Conservation (phyloP, 1,140 invertebrate species). For the Asbolus verrucosus region DNA sequence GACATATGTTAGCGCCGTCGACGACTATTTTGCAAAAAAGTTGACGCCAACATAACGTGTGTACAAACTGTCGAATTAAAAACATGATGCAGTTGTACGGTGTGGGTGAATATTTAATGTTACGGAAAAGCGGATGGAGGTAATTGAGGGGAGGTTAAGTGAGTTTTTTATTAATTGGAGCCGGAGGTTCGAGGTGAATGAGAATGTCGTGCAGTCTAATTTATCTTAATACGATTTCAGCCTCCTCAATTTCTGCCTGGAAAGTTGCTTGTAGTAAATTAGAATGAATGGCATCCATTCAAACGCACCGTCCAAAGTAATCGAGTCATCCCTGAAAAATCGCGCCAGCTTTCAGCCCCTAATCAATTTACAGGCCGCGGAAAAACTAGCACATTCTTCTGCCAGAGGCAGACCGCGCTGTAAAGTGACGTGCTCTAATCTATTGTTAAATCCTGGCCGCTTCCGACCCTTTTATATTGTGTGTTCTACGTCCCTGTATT, state of each 20-base stretch:
- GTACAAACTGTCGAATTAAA: too few species aligned
- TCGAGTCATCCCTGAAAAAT: constrained; percentile 55
- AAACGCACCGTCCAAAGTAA: constrained; percentile 46
- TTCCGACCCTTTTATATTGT: constrained; percentile 46
- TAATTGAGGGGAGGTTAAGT: neutral
- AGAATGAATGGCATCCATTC: constrained; percentile 52
- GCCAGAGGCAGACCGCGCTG: constrained; percentile 34
- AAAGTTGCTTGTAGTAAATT: constrained; percentile 52
- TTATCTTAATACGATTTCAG: constrained; percentile 51
- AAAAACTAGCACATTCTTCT: constrained; percentile 49
- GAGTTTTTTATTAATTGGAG: constrained; percentile 13
- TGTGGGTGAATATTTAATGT: constrained; percentile 31
- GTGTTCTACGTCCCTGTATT: constrained; percentile 42
- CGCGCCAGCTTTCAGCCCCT: constrained; percentile 47
- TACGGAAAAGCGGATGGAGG: constrained; percentile 1
- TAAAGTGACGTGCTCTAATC: constrained; percentile 48
- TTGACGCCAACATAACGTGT: too few species aligned
- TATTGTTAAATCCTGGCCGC: constrained; percentile 42
- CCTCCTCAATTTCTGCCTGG: constrained; percentile 46
- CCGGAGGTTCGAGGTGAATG: constrained; percentile 13
- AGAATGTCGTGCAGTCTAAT: constrained; percentile 40
- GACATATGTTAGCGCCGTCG: too few species aligned
- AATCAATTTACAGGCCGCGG: constrained; percentile 51
- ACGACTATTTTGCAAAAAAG: too few species aligned
- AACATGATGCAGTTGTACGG: too few species aligned